Percentiles rank a stretch among this genome's conserved stretches.
Evolutionary conservation across 2,888 invertebrate genomes (phyloP).

Genomic region (Linhomoeus sp.): DNA sequence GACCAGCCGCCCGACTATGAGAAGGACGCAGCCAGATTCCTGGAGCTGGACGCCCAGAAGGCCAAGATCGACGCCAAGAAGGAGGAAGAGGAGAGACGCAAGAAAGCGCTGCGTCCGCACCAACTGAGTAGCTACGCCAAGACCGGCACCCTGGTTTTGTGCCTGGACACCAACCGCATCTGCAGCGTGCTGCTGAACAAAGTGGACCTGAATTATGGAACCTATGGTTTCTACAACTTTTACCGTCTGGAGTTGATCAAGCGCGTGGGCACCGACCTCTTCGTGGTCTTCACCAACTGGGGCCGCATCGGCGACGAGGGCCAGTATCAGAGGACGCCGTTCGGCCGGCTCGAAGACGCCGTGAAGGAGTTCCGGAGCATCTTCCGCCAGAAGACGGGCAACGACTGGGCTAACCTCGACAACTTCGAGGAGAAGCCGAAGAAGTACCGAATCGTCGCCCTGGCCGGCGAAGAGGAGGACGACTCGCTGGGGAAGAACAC

Average conservation of each 20-base stretch:
- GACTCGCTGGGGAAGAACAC: slow-evolving; percentile 9
- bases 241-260: slow-evolving; percentile 38
- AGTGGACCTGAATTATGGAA: slow-evolving; percentile 32
- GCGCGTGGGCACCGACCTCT: slow-evolving; percentile 30
- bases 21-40: background rate
- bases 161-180: slow-evolving; percentile 11
- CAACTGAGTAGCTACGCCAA: slow-evolving; percentile 9
- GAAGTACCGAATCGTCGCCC: too few species aligned
- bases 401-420: slow-evolving; percentile 27
- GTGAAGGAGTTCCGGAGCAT: slow-evolving; percentile 36
- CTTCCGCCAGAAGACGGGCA: slow-evolving; percentile 36
- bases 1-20: background rate
- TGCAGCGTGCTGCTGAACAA: slow-evolving; percentile 33
- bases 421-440: slow-evolving; percentile 24
- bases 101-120: slow-evolving; percentile 8
- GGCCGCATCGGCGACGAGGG: slow-evolving; percentile 36
- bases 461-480: slow-evolving; percentile 26
- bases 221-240: slow-evolving; percentile 36
- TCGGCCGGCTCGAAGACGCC: slow-evolving; percentile 29
- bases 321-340: slow-evolving; percentile 35
- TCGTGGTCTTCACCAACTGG: slow-evolving; percentile 37
- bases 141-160: slow-evolving; percentile 13
- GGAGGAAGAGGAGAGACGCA: background rate
- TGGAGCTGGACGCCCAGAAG: background rate
- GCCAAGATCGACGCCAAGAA: background rate